Base-by-base conservation (phyloP, 2,888 invertebrate genomes). In the Plebejus argus region DNA sequence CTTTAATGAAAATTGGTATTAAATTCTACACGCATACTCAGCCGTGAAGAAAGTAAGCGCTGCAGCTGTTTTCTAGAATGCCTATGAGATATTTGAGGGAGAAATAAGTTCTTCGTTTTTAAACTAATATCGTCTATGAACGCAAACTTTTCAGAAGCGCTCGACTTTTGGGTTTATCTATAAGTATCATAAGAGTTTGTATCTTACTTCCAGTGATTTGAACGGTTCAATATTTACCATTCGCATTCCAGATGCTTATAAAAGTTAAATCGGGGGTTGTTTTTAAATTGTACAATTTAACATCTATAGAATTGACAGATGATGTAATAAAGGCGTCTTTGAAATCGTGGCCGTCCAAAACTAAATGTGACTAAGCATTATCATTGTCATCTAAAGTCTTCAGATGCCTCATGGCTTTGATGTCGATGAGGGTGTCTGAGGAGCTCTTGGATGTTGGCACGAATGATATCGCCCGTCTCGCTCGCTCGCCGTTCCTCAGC, bases 401-500 rank as follows among this genome's bases (percentile, higher is more conserved):
- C 35, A 92, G 84, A 80, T 93, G 93, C 75, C 91, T 85, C 61
- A 93, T 87, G 6, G 94, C 94, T 81, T 91, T 84, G 28, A 94
- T 86, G 78, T 94, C 94, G 71, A 94, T 91, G 70, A 94, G 89
- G 1, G 94, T 94, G 81, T 94, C 94, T 0, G 94, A 94, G 0
- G 94, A 94, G 79, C 94, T 94, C 81, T 94, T 94, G 5, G 96
- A 95, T 23, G 96, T 96, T 0, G 96, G 96, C 81, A 96, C 95
- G 88, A 96, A 96, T 49, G 96, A 96, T 80, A 96, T 94, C 0
- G 96, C 95, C 35, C 96, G 94, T 75, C 96, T 91, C 0, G 96
- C 95, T 83, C 95, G 89, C 75, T 96, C 95, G 0, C 95, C 95
- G 81, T 95, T 95, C 70, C 95, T 92, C 6, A 95, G 84, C 28